phyloP scores from a whole-genome alignment of 2,797 vertebrate species.

The Lacerta viridis region DNA sequence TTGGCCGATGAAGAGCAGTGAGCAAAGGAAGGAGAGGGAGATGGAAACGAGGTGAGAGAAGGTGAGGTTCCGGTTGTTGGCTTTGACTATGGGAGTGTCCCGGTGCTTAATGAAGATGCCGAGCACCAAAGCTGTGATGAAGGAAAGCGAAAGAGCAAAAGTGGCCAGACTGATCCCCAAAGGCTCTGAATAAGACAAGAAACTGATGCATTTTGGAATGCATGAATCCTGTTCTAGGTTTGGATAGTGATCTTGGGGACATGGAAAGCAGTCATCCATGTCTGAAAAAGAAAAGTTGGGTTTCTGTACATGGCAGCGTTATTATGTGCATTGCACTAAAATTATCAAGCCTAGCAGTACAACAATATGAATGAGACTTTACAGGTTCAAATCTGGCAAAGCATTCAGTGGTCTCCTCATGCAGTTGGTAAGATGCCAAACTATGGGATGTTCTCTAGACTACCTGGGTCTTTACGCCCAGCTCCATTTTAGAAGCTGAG shows the following conservation, averaged over 20 bases:
- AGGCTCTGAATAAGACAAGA: background rate
- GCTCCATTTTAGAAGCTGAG: no score
- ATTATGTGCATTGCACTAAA: background rate
- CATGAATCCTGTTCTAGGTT: background rate
- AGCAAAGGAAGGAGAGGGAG: no score
- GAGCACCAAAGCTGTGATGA: background rate
- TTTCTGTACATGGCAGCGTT: background rate
- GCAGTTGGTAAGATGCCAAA: background rate
- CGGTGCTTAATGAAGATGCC: background rate
- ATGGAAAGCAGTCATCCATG: background rate
- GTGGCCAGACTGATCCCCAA: background rate
- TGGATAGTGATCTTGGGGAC: background rate
- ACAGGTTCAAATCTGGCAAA: background rate
- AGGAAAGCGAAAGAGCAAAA: background rate
- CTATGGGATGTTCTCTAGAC: no score
- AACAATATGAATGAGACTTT: background rate
- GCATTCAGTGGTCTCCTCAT: background rate
- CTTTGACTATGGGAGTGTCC: no score
- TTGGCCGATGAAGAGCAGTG: no score
- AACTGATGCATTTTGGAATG: constrained; percentile 5
- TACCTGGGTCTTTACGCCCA: no score
- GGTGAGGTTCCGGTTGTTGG: no score
- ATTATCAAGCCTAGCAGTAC: background rate
- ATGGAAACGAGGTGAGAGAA: no score
- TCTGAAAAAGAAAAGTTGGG: constrained; percentile 5